Conservation (phyloP, 2,113 vertebrate genomes). For the Phrynocephalus versicolor region DNA sequence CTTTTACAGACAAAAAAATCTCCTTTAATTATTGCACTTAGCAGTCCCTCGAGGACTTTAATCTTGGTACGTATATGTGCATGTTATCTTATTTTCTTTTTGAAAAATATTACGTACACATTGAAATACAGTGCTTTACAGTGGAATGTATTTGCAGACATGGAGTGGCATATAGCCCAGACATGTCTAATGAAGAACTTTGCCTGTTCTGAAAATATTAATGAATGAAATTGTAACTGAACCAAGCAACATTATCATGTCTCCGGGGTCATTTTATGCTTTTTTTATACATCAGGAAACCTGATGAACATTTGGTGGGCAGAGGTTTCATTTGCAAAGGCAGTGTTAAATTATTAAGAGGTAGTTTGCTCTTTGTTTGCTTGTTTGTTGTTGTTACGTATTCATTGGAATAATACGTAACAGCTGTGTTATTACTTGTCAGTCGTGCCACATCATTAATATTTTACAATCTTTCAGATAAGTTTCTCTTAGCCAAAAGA, state of each 20-base stretch:
- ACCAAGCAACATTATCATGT: conserved; percentile 44
- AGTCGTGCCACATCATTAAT: conserved; percentile 61
- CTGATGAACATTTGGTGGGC: conserved; percentile 46
- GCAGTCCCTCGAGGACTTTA: conserved; percentile 74
- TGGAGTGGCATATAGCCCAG: conserved; percentile 49
- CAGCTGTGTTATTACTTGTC: conserved; percentile 55
- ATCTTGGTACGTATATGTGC: conserved; percentile 73
- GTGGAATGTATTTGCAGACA: conserved; percentile 33
- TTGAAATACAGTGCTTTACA: conserved; percentile 52
- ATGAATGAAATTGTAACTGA: conserved; percentile 57
- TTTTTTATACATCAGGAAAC: conserved; percentile 59
- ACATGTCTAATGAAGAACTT: conserved; percentile 61
- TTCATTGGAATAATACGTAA: conserved; percentile 59
- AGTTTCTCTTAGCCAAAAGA: conserved; percentile 52
- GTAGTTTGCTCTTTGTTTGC: too few species aligned
- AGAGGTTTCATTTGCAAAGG: conserved; percentile 54
- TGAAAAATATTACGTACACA: conserved; percentile 70
- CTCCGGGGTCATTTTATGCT: conserved; percentile 48
- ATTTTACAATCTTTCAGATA: conserved; percentile 67
- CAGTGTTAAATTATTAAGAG: conserved; percentile 69
- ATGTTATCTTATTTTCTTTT: conserved; percentile 34
- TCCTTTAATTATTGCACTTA: conserved; percentile 80
- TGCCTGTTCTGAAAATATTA: conserved; percentile 60
- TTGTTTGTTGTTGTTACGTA: conserved; percentile 64
- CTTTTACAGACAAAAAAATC: conserved; percentile 78